phyloP scores from a whole-genome alignment of 2,797 vertebrate species.

The Nannoperca australis region DNA sequence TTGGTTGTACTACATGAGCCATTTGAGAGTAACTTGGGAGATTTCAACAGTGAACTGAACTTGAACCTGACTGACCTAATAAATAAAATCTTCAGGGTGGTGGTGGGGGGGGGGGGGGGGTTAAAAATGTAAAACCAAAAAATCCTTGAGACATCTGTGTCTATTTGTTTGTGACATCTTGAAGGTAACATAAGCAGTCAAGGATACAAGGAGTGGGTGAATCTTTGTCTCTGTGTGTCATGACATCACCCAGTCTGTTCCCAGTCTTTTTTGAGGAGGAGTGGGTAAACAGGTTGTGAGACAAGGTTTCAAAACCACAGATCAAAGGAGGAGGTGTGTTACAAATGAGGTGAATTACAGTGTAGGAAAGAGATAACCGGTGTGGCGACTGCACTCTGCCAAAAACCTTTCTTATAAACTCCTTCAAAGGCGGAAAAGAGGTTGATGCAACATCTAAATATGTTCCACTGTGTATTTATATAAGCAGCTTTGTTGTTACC shows the following conservation, averaged over 20 bases:
- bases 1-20: neutral
- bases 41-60: neutral
- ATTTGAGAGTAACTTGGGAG: neutral
- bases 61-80: neutral
- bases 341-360: conserved; percentile 67
- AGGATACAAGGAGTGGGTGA: conserved; percentile 51
- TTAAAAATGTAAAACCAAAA: neutral
- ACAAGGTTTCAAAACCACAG: conserved; percentile 52
- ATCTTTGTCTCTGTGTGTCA: conserved; percentile 32
- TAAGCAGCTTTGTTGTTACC: conserved; percentile 45
- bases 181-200: conserved; percentile 36
- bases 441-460: conserved; percentile 64
- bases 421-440: conserved; percentile 56
- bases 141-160: neutral
- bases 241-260: conserved; percentile 61
- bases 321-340: conserved; percentile 71
- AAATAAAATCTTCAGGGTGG: neutral
- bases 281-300: conserved; percentile 63
- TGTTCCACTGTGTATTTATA: conserved; percentile 48
- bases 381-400: conserved; percentile 62
- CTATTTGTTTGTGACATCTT: conserved; percentile 3
- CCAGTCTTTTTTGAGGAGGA: conserved; percentile 11
- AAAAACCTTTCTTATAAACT: conserved; percentile 60
- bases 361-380: conserved; percentile 64
- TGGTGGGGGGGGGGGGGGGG: neutral